Evolutionary conservation across 2,888 invertebrate genomes (phyloP), one percentile per base, ranked within the genome.

Genomic region (Drosophila testacea): DNA sequence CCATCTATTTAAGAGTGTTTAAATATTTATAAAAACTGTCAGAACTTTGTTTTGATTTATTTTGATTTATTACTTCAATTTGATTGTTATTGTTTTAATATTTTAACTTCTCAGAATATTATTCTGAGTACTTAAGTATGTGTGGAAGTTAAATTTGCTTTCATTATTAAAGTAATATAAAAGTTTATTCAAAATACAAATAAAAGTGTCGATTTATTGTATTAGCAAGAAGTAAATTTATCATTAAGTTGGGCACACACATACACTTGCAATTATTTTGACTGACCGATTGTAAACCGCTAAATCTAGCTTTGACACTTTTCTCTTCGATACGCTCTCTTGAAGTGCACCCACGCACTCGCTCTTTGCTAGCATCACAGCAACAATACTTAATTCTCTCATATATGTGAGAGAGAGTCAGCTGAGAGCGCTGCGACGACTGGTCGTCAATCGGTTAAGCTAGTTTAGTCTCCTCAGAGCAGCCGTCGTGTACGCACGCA

Each of bases 401-500:
- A 50, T 27, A 39, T 32, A 44, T 34, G 67, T 50, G 16, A 57
- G 11, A 41, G 55, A 42, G 48, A 56, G 13, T 16, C 22, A 22
- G 22, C 22, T 11, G 39, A 39, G 57, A 46, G 46, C 44, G 16
- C 28, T 50, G 16, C 46, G 46, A 46, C 13, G 32, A 28, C 46
- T 36, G 46, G 9, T 42, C 61, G 42, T 28, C 55, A 76, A 68
- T 47, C 51, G 57, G 57, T 46, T 46, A 27, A 32, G 44, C 34
- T 47, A 39, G 16, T 69, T 77, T 56, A 76, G 76, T 76, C 51
- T 64, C 42, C 69, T 65, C 44, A 56, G 62, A 61, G 69, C 34
- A n/a, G 64, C 52, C 67, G 79, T 70, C 68, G 79, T 47, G 79
- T 66, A 28, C 36, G 68, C 63, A 77, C 46, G 61, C 13, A 51